Evolutionary conservation across 1,140 invertebrate species (phyloP).

Genomic region (Drosophila bifasciata): DNA sequence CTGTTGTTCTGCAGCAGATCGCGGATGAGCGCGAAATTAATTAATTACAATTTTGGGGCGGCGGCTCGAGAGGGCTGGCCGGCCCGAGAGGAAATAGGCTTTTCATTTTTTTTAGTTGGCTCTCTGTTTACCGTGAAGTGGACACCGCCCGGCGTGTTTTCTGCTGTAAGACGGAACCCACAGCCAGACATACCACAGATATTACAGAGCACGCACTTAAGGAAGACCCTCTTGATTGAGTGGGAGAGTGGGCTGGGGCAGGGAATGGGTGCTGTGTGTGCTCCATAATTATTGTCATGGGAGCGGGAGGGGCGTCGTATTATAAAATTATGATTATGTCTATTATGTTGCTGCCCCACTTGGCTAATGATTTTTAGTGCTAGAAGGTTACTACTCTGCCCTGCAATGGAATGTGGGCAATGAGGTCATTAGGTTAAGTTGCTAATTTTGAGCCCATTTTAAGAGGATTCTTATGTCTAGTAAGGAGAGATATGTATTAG

Average conservation of each 20-base stretch:
- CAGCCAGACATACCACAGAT: slow-evolving; percentile 12
- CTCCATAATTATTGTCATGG: slow-evolving; percentile 17
- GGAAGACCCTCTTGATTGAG: slow-evolving; percentile 33
- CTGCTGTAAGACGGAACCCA: slow-evolving; percentile 23
- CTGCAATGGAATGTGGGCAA: slow-evolving; percentile 10
- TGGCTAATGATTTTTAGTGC: not conserved
- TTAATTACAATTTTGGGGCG: slow-evolving; percentile 79
- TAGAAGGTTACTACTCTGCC: slow-evolving; percentile 26
- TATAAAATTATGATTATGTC: slow-evolving; percentile 38
- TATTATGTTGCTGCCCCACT: slow-evolving; percentile 23
- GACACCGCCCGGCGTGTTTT: slow-evolving; percentile 26
- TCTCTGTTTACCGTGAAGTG: slow-evolving; percentile 34
- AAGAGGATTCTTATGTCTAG: slow-evolving; percentile 5
- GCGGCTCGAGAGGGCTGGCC: slow-evolving; percentile 10
- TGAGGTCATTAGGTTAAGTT: slow-evolving; percentile 30
- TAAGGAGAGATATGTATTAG: no score
- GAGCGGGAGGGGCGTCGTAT: no score
- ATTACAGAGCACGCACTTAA: slow-evolving; percentile 60
- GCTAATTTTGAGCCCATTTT: slow-evolving; percentile 11
- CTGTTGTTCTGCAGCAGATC: slow-evolving; percentile 16
- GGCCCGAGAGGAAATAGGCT: slow-evolving; percentile 71
- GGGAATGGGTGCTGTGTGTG: no score
- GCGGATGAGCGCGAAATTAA: slow-evolving; percentile 68
- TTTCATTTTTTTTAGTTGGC: slow-evolving; percentile 65
- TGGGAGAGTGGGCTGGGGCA: slow-evolving; percentile 7